Evolutionary conservation across 2,888 invertebrate genomes (phyloP), one percentile per base, ranked within the genome.

Genomic region (Aleiodes testaceus): DNA sequence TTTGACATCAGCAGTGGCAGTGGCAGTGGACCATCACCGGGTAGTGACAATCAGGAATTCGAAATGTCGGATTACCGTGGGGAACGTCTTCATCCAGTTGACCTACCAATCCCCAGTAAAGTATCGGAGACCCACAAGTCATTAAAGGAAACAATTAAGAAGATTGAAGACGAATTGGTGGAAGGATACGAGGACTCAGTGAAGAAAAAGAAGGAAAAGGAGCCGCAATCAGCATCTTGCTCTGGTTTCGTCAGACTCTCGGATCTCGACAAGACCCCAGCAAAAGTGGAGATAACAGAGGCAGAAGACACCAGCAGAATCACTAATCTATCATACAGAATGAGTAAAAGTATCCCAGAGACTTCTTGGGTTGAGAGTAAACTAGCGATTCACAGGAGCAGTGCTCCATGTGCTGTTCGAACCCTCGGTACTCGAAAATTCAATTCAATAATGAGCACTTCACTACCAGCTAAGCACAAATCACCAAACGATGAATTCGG

Each of bases 161-260:
- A 85, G 9, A 86, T 86, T 4, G 86, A 85, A 50, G 79, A 80
- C 49, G 86, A 85, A 64, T 84, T 86, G 5, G 86, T 84, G 47
- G 79, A 80, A 49, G 86, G 84, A 59, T 82, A 83, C 70, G 5
- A 59, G 66, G 3, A 72, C 74, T 88, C 82, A 71, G 84, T 84
- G 88, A 88, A 85, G 76, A 11, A 45, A 45, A 3, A 87, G 83
- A 52, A 85, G 85, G 64, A 87, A 82, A 79, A 88, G 85, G 75
- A 88, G 86, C 61, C 88, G 6, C 80, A 82, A 69, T 64, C 74
- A 4, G 82, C 89, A 61, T 82, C 86, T 74, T 86, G 89, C 22
- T 88, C 88, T 22, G 88, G 89, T 68, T 93, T 94, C 82, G 95
- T 95, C 0, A 92, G 92, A 81, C 88, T 95, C 6, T 95, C 95